A percentile compares a stretch with the other conserved stretches of the same genome.
phyloP scores from a whole-genome alignment of 2,113 vertebrate genomes.

The Eudyptes chrysolophus region DNA sequence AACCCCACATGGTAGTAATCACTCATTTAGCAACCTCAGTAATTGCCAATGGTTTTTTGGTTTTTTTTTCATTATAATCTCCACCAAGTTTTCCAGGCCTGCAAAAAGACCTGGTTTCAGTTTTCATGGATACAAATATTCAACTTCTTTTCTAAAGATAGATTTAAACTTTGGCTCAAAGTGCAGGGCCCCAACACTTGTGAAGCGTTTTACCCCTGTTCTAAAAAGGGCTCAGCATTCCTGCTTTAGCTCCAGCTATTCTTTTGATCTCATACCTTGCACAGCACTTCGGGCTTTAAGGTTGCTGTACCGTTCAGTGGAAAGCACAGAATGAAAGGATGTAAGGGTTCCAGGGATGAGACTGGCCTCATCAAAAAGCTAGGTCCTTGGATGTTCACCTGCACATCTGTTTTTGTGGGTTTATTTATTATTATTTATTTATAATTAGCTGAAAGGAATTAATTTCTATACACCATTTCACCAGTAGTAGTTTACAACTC shows the following conservation, averaged over 20 bases:
- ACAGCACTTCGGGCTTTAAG: neutral
- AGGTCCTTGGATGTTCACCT: neutral
- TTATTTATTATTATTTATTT: neutral
- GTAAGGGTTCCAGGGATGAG: neutral
- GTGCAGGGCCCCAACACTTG: neutral
- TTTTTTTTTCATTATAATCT: neutral
- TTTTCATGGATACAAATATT: neutral
- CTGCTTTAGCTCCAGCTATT: neutral
- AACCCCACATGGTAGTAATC: neutral
- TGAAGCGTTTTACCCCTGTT: neutral
- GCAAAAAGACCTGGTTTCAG: neutral
- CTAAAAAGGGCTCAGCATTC: neutral
- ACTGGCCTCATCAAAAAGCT: neutral
- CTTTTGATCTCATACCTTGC: neutral
- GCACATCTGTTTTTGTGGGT: neutral
- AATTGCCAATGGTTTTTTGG: neutral
- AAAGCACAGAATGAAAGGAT: neutral
- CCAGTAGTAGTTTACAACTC: neutral
- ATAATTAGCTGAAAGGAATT: neutral
- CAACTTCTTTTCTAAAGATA: neutral
- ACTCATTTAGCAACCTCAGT: neutral
- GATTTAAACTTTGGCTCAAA: neutral
- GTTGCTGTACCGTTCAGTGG: neutral
- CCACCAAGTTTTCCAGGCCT: neutral
- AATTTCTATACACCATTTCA: neutral